Evolutionary conservation across 2,888 invertebrate genomes (phyloP), one percentile per base, ranked within the genome.

Genomic region (Scaptomyza parva): DNA sequence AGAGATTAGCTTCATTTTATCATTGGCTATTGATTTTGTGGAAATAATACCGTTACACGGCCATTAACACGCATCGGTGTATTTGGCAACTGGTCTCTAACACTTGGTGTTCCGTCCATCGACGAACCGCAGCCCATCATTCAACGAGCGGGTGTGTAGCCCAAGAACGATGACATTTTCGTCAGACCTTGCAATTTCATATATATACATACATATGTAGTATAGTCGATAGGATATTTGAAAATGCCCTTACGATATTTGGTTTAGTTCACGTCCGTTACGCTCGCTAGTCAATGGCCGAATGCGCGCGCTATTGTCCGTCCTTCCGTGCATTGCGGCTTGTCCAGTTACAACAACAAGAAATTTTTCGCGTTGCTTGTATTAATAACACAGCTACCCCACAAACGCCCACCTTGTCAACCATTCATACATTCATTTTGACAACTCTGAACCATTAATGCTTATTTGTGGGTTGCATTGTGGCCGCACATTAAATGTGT

Each of bases 51-150:
- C 68, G 66, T 78, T 58, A 64, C 39, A 18, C 52, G 70, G 18
- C 54, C 54, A 53, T 63, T 74, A 41, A 69, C 76, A 26, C 57
- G 74, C 52, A 63, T 43, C 20, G 39, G 50, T 37, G 59, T 75
- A 47, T 53, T 69, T 50, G 60, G 74, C 67, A 61, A 58, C 44
- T 70, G 87, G 22, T 78, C 78, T 51, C 52, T 72, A 43, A 70
- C 79, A 68, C 76, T 85, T 45, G 73, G 58, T 55, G 67, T 67
- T 55, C 76, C 75, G 55, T 89, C 88, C 89, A 89, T 79, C 30
- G 89, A 90, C 52, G 89, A 89, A 72, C 87, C 86, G 68, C 89
- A 89, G 79, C 89, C 89, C 89, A 89, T 89, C 73, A 76, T 70
- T 81, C 53, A 61, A 24, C 33, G 30, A 30, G 30, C 17, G 37